phyloP scores from a whole-genome alignment of 2,797 vertebrate species.

The Helarctos malayanus region DNA sequence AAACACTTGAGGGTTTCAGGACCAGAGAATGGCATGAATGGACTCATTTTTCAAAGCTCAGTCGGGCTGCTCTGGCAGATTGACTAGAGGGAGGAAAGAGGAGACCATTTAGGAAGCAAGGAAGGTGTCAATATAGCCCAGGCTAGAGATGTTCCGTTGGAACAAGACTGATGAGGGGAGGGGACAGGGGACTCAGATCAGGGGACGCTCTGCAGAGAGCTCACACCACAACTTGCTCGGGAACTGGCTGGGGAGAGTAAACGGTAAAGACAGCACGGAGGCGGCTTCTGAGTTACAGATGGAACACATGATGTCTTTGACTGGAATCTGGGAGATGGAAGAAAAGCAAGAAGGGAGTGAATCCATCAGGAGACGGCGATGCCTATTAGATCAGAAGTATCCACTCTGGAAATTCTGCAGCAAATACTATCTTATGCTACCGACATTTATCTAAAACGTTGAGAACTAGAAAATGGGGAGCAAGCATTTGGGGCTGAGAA shows the following conservation, averaged over 20 bases:
- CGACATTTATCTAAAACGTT: neutral
- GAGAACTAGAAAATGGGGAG: neutral
- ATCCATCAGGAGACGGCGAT: neutral
- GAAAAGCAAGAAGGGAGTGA: neutral
- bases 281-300: neutral
- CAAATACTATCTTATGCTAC: neutral
- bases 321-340: neutral
- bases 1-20: conserved; percentile 28
- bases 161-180: neutral
- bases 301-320: neutral
- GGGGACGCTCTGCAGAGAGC: neutral
- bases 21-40: neutral
- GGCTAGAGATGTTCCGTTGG: neutral
- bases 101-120: neutral
- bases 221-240: neutral
- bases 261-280: neutral
- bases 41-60: neutral
- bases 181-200: neutral
- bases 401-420: neutral
- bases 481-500: neutral
- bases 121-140: neutral
- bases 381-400: neutral
- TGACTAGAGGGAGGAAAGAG: neutral
- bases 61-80: neutral
- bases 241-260: neutral